A percentile compares a stretch with the other conserved stretches of the same genome.
Evolutionary conservation across 2,113 vertebrate species (phyloP).

Genomic region (Callithrix jacchus): DNA sequence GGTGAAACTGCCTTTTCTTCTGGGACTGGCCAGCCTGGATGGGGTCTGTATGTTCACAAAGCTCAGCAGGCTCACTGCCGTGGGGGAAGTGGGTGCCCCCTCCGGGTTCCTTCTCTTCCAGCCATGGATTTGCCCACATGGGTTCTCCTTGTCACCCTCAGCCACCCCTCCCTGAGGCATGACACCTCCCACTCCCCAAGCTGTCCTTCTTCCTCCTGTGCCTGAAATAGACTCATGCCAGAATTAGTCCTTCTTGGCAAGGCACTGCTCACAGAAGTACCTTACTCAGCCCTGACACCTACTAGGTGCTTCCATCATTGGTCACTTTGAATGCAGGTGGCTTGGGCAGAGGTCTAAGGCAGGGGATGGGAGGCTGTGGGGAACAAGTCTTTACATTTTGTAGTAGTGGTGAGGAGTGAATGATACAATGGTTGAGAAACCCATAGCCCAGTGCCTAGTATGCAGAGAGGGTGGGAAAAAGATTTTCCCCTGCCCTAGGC

Average conservation of each 20-base stretch:
- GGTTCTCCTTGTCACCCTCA: constrained; percentile 10
- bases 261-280: background rate
- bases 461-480: background rate
- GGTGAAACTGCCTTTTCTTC: background rate
- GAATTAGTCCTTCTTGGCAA: constrained; percentile 5
- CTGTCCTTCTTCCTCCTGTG: constrained; percentile 43
- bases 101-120: background rate
- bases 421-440: background rate
- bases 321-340: background rate
- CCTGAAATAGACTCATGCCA: constrained; percentile 50
- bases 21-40: background rate
- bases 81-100: background rate
- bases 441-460: background rate
- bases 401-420: background rate
- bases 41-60: background rate
- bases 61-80: background rate
- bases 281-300: background rate
- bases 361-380: background rate
- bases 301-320: background rate
- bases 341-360: background rate
- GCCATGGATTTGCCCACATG: background rate
- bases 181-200: constrained; percentile 60
- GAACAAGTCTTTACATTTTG: background rate
- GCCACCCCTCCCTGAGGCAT: background rate
- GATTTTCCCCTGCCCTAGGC: background rate